Conservation (phyloP, 2,797 vertebrate species). For the Amniataba percoides region DNA sequence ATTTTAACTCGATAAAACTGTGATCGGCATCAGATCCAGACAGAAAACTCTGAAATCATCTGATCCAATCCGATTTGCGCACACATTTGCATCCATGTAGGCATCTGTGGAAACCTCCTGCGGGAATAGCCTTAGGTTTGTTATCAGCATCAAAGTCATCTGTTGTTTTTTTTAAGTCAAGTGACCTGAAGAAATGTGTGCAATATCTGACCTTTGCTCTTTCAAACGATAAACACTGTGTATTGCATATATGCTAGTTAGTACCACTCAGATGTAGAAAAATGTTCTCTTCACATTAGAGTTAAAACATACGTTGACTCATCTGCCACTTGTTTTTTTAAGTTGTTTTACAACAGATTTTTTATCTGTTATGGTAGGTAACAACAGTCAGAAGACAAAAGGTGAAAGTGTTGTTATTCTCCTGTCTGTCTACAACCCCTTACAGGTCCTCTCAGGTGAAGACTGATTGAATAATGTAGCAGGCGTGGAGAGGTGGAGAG, state of each 20-base stretch:
- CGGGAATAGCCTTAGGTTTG: slow-evolving; percentile 38
- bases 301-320: not conserved
- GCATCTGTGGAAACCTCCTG: slow-evolving; percentile 36
- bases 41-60: slow-evolving; percentile 22
- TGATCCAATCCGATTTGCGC: no score
- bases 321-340: not conserved
- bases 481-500: slow-evolving; percentile 51
- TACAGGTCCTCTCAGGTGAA: slow-evolving; percentile 74
- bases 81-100: slow-evolving; percentile 6
- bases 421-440: slow-evolving; percentile 27
- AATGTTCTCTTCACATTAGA: not conserved
- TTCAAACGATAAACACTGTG: not conserved
- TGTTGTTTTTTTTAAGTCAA: slow-evolving; percentile 47
- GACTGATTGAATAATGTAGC: slow-evolving; percentile 78
- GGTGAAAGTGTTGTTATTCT: slow-evolving; percentile 41
- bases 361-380: not conserved
- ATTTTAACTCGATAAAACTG: slow-evolving; percentile 2
- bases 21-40: slow-evolving; percentile 25
- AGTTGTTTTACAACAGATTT: not conserved
- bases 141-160: slow-evolving; percentile 43
- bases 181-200: slow-evolving; percentile 43
- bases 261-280: not conserved
- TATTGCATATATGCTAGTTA: not conserved
- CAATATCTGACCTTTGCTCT: slow-evolving; percentile 13
- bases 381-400: slow-evolving; percentile 22